phyloP scores from a whole-genome alignment of 2,113 vertebrate species.

The Mesocricetus auratus region DNA sequence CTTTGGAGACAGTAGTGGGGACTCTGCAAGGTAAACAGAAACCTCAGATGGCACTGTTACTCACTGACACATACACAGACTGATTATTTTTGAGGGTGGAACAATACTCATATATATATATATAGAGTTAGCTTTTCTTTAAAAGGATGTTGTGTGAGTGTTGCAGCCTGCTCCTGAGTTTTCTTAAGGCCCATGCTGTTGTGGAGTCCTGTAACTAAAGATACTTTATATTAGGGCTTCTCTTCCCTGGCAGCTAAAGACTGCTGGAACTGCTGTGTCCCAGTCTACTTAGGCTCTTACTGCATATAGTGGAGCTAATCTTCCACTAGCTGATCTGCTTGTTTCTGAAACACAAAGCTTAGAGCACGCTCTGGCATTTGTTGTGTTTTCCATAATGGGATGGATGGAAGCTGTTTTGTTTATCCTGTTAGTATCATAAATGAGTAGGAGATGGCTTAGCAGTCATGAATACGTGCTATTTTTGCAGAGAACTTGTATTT shows the following conservation, averaged over 20 bases:
- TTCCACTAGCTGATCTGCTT: not conserved
- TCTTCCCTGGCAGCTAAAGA: not conserved
- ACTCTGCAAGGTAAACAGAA: not conserved
- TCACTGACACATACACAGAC: not conserved
- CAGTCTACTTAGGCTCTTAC: accelerated
- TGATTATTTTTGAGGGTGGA: not conserved
- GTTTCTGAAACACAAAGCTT: not conserved
- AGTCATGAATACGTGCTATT: not conserved
- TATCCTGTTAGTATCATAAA: not conserved
- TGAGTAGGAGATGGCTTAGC: not conserved
- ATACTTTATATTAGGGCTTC: not conserved
- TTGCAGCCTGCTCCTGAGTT: not conserved
- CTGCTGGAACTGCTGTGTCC: not conserved
- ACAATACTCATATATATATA: not conserved
- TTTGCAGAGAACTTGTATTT: not conserved
- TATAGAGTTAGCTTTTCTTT: not conserved
- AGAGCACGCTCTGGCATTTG: not conserved
- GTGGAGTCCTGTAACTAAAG: not conserved
- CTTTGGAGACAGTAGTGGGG: not conserved
- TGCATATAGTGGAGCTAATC: not conserved
- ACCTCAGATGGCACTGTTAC: not conserved
- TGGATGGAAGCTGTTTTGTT: not conserved
- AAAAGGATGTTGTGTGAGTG: not conserved
- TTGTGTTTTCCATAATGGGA: not conserved
- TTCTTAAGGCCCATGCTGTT: not conserved